Base-by-base conservation (phyloP, 2,888 invertebrate genomes). In the Gisinianus flammeolus region DNA sequence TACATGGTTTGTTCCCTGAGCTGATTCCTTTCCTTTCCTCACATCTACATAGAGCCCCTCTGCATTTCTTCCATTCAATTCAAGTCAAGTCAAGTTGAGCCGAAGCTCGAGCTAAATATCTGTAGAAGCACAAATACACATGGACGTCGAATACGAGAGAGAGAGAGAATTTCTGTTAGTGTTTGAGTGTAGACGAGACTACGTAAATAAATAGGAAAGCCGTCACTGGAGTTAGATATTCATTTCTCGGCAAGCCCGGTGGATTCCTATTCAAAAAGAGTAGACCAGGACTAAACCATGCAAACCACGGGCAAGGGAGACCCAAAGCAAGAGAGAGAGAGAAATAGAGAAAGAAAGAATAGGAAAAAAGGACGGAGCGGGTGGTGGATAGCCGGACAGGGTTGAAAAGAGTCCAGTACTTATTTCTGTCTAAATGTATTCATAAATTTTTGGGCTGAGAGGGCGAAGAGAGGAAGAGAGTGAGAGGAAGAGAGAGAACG, bases 381-480 rank as follows among this genome's bases (percentile, higher is more conserved):
- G 24, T 28, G 12, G 56, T 24, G 31, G 33, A 33, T 10, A 16
- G 62, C 56, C 31, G 31, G 62, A 72, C 72, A 72, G 72, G 72
- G 62, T 62, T 72, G 33, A 22, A 54, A 56, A 28, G 31, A 68
- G 35, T 35, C 35, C 68, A 31, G 31, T 68, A n/a, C 67, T 76
- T 78, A 76, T 76, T 78, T 76, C 74, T 58, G 66, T 70, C 68
- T 68, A 76, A 80, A 80, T 80, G 78, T 80, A 80, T 80, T 80
- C 80, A 80, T 80, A 80, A 80, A 80, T 80, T 80, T 80, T 72
- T 79, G 79, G 79, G 73, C 30, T 62, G 30, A 28, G 74, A 74
- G 66, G 64, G 35, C 62, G 12, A 26, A 16, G 58, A 68, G n/a
- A 3, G 52, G 44, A 16, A 3, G 44, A 72, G 72, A 72, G 66